Evolutionary conservation across 1,140 invertebrate species (phyloP).

Genomic region (Drosophila bifasciata): DNA sequence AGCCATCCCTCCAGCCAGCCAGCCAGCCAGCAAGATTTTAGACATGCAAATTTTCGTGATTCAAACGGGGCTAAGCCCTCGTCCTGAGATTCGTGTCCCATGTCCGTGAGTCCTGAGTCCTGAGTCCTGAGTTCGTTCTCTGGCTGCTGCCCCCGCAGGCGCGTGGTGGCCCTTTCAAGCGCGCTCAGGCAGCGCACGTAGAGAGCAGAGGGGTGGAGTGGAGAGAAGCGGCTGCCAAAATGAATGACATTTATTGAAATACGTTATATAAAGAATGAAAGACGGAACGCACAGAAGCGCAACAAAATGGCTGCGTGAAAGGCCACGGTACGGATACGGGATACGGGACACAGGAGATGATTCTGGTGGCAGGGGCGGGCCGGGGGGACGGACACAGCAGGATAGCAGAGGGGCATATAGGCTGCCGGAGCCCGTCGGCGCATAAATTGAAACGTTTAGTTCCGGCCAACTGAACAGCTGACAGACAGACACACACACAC

Average conservation of each 20-base stretch:
- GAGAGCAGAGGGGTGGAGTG: too few species aligned
- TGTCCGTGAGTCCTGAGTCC: too few species aligned
- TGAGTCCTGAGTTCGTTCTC: background rate
- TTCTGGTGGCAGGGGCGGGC: background rate
- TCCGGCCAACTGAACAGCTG: conserved; percentile 70
- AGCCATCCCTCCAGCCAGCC: conserved; percentile 1
- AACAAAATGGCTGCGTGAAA: conserved; percentile 61
- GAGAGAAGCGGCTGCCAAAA: conserved; percentile 77
- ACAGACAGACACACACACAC: conserved; percentile 22
- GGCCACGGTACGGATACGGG: conserved; percentile 34
- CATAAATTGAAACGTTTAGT: conserved; percentile 79
- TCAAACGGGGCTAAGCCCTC: conserved; percentile 30
- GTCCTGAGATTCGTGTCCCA: too few species aligned
- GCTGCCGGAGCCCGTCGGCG: conserved; percentile 25
- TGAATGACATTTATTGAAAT: conserved; percentile 82
- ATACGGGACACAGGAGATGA: conserved; percentile 4
- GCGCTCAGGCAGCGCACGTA: conserved; percentile 73
- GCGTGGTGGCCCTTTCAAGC: conserved; percentile 53
- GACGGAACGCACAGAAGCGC: conserved; percentile 54
- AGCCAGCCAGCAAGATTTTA: conserved; percentile 47
- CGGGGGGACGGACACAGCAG: background rate
- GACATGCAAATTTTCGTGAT: conserved; percentile 61
- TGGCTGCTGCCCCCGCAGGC: conserved; percentile 21
- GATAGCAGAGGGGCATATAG: background rate
- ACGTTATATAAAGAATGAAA: conserved; percentile 63